These are phyloP conservation scores for Scortum barcoo DNA, from an alignment of 2,113 vertebrate species.

Conservation along the genomic window DNA sequence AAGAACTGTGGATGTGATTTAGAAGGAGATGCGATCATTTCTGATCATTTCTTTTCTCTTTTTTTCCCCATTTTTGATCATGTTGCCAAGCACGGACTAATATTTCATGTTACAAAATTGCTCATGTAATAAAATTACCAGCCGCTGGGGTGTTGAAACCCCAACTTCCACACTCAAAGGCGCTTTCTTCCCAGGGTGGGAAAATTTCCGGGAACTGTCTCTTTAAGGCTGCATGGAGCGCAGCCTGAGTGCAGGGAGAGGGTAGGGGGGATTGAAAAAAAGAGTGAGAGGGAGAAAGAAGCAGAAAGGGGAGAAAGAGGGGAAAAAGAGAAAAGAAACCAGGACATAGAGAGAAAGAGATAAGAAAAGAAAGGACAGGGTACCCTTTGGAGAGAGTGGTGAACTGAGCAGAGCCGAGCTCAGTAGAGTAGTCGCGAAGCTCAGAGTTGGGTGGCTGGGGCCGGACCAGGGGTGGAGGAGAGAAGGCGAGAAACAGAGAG, in stretches of 20 bases:
- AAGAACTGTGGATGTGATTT: slow-evolving; percentile 40
- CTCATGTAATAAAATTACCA: slow-evolving; percentile 60
- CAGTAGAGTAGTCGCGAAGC: slow-evolving; percentile 49
- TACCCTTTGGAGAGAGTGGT: slow-evolving; percentile 45
- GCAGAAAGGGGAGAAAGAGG: slow-evolving; percentile 37
- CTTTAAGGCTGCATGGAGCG: slow-evolving; percentile 82
- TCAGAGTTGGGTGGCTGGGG: slow-evolving; percentile 74
- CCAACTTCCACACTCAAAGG: slow-evolving; percentile 65
- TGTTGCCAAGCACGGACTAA: slow-evolving; percentile 39
- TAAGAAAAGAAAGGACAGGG: slow-evolving; percentile 51
- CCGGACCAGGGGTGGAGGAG: slow-evolving; percentile 75
- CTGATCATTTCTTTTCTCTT: not conserved
- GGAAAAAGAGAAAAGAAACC: slow-evolving; percentile 42
- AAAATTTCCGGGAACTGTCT: slow-evolving; percentile 82
- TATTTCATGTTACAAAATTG: slow-evolving; percentile 50
- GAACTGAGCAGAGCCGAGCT: slow-evolving; percentile 42
- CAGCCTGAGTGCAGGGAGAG: slow-evolving; percentile 68
- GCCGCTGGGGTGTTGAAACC: slow-evolving; percentile 58
- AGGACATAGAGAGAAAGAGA: slow-evolving; percentile 40
- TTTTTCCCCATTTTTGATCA: slow-evolving; percentile 26
- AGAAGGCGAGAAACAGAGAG: slow-evolving; percentile 73
- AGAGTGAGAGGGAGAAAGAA: slow-evolving; percentile 68
- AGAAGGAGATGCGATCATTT: slow-evolving; percentile 8
- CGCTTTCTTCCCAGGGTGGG: slow-evolving; percentile 71
- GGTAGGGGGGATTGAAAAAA: slow-evolving; percentile 56